Base-by-base conservation (phyloP, 2,888 invertebrate species). In the Pheosia tremula region DNA sequence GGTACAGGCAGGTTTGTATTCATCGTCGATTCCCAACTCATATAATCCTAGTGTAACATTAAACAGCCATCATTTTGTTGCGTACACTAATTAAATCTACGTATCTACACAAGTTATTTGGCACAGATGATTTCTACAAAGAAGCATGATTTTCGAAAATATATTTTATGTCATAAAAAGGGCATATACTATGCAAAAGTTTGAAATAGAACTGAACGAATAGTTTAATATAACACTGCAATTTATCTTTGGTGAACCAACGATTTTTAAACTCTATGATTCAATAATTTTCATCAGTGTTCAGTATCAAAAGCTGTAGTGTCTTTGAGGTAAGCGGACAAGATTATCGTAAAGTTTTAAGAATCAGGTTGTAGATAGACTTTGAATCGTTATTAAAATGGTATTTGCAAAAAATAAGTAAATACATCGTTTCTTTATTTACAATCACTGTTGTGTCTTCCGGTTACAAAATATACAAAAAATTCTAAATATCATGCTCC, bases 381-480 rank as follows among this genome's bases (percentile, higher is more conserved):
- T 2, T 24, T 24, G 24, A 24, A 1, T 24, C 24, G 0, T 24
- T 24, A 24, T 24, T 2, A 24, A 24, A 24, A 24, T 24, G 24
- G 47, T 47, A 63, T 50, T 59, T 57, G 58, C 64, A 57, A 67
- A 66, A 41, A 66, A 62, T 9, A 57, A 45, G 53, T 60, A 59
- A 63, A 60, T 64, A 65, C 59, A 69, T 56, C 67, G 60, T 71
- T 64, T 76, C 0, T 74, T 68, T 74, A 74, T 62, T 64, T 59
- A 65, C 43, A 58, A 85, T 90, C 89, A 90, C 88, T 90, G 85
- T 86, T 60, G 68, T 81, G 89, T 90, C 88, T 90, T 88, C 86
- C 87, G 77, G 83, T 85, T 88, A 88, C 83, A 89, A 86, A 88
- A 87, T 88, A 86, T 89, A 90, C 85, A 89, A 85, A 83, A 84